Evolutionary conservation across 2,888 invertebrate species (phyloP).

Genomic region (Epistrophella euchroma): DNA sequence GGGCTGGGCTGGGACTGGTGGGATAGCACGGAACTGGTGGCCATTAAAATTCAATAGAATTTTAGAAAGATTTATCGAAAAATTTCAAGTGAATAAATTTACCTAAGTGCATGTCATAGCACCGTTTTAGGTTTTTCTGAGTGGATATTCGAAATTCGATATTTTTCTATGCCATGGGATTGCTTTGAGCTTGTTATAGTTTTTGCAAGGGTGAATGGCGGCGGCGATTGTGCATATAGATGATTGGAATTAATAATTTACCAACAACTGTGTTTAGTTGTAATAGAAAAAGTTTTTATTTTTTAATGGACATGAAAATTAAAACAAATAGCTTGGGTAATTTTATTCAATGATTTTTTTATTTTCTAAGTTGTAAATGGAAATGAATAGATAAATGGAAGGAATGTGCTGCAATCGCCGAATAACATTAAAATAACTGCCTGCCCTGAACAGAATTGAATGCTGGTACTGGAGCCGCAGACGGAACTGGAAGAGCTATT

Average conservation of each 20-base stretch:
- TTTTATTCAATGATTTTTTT: background rate
- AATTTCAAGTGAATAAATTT: slow-evolving; percentile 77
- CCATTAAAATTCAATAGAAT: slow-evolving; percentile 77
- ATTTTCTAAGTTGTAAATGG: background rate
- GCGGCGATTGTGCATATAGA: slow-evolving; percentile 32
- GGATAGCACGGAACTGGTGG: slow-evolving; percentile 17
- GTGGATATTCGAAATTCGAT: slow-evolving; percentile 67
- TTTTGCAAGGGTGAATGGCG: slow-evolving; percentile 32
- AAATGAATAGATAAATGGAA: background rate
- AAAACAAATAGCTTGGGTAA: background rate
- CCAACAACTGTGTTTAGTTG: slow-evolving; percentile 6
- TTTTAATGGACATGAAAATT: slow-evolving; percentile 3
- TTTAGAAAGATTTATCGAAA: slow-evolving; percentile 77
- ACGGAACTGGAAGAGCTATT: too few relatives aligned
- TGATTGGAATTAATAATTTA: slow-evolving; percentile 48
- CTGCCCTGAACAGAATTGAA: too few relatives aligned
- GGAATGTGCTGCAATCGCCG: background rate
- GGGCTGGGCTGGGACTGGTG: background rate
- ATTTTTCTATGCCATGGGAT: slow-evolving; percentile 48
- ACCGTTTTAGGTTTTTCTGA: slow-evolving; percentile 70
- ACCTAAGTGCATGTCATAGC: slow-evolving; percentile 77
- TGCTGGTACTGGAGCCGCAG: too few relatives aligned
- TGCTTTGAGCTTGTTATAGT: slow-evolving; percentile 33
- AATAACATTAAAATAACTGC: too few relatives aligned
- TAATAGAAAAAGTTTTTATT: slow-evolving; percentile 20